These are phyloP conservation scores for Ictidomys tridecemlineatus DNA, from an alignment of 2,113 vertebrate species.

Conservation along the genomic window DNA sequence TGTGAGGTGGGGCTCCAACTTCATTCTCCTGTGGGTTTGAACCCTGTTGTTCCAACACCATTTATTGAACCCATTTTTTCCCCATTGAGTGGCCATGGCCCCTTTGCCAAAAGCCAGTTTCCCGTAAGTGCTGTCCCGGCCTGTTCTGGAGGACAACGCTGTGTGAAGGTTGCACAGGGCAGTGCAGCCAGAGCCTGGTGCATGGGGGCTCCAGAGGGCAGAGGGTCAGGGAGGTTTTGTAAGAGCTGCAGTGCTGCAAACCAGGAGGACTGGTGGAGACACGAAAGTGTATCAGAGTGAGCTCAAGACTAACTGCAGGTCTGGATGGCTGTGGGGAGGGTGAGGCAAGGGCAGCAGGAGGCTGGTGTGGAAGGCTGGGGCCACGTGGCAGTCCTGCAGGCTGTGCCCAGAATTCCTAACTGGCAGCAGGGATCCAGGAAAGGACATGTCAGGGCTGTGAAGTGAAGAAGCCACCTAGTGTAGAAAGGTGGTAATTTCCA, in stretches of 20 bases:
- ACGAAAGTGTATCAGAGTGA: too few species aligned
- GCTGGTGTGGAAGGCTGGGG: not conserved
- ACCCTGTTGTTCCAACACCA: not conserved
- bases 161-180: not conserved
- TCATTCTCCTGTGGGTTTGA: not conserved
- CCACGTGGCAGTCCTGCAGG: not conserved
- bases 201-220: not conserved
- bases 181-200: fast-evolving
- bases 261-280: not conserved
- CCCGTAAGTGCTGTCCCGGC: too few species aligned
- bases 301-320: not conserved
- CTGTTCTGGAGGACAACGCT: too few species aligned
- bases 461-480: not conserved
- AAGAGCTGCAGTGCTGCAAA: not conserved
- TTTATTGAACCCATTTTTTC: not conserved
- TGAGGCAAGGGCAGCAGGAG: not conserved
- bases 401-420: not conserved
- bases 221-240: not conserved
- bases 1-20: not conserved
- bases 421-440: not conserved
- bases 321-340: not conserved
- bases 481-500: not conserved
- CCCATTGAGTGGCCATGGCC: not conserved
- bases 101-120: not conserved
- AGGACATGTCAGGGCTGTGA: too few species aligned